Conservation (phyloP, 2,113 vertebrate species). For the Percopsis transmontana region DNA sequence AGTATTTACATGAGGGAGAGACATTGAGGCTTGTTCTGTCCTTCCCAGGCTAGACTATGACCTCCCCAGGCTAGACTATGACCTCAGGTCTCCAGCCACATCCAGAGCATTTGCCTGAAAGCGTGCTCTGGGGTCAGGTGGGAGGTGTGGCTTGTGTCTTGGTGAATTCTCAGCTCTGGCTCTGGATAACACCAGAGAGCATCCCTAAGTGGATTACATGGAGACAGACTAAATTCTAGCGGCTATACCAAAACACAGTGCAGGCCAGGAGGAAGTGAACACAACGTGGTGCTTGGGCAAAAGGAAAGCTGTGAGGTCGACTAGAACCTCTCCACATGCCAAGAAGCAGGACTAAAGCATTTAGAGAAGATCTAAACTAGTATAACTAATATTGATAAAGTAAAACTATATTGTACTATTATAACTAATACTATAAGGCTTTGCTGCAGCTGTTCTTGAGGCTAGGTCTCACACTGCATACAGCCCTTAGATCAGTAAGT, state of each 20-base stretch:
- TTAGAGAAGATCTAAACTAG: background rate
- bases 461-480: too few species aligned
- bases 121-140: conserved; percentile 8
- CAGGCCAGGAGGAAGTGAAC: conserved; percentile 25
- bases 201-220: conserved; percentile 35
- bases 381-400: too few species aligned
- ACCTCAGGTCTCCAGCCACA: conserved; percentile 44
- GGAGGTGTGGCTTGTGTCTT: conserved; percentile 6
- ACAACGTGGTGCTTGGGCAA: conserved; percentile 1
- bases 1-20: conserved; percentile 23
- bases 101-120: background rate
- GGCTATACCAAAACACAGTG: background rate
- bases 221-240: conserved; percentile 8
- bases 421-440: conserved; percentile 22
- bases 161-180: conserved; percentile 13
- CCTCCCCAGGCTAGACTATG: conserved; percentile 46
- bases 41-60: conserved; percentile 42
- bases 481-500: too few species aligned
- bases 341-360: conserved; percentile 32
- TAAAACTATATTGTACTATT: too few species aligned
- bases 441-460: too few species aligned
- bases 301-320: background rate
- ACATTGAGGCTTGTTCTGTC: conserved; percentile 4
- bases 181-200: conserved; percentile 19
- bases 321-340: conserved; percentile 7